phyloP scores from a whole-genome alignment of 2,888 invertebrate genomes.

The Dendrolimus houi region DNA sequence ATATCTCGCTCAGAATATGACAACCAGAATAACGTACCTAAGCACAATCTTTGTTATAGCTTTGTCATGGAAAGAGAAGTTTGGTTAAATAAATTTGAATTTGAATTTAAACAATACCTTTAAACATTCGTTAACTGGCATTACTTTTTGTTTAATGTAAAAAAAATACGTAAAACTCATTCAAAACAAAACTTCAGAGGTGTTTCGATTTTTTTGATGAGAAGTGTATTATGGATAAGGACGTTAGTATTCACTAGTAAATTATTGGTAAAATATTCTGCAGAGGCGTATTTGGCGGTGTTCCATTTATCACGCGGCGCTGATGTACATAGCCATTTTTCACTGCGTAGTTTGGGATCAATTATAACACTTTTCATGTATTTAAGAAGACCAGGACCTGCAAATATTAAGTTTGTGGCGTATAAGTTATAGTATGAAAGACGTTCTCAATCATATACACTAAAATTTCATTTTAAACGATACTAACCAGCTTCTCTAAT shows the following conservation, averaged over 20 bases:
- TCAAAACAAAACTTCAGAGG: too few species aligned
- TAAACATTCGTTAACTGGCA: not conserved
- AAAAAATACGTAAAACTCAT: too few species aligned
- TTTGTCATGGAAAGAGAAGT: too few species aligned
- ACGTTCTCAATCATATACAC: not conserved
- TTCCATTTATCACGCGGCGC: conserved; percentile 81
- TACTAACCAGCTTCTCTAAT: conserved; percentile 77
- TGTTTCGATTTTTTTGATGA: too few species aligned
- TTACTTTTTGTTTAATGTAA: too few species aligned
- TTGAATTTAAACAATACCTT: not conserved
- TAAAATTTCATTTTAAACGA: not conserved
- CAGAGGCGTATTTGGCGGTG: conserved; percentile 79
- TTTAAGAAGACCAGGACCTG: conserved; percentile 75
- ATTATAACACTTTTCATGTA: conserved; percentile 76
- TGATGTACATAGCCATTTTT: conserved; percentile 88
- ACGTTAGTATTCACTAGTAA: conserved; percentile 64
- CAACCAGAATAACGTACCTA: too few species aligned
- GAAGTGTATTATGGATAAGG: too few species aligned
- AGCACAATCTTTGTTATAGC: too few species aligned
- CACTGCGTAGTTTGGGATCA: conserved; percentile 77
- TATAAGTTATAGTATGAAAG: too few species aligned
- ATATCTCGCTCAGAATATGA: too few species aligned
- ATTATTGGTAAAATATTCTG: conserved; percentile 90
- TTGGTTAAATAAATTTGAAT: too few species aligned
- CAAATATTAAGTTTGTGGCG: not conserved